Base-by-base conservation (phyloP, 2,888 invertebrate species). In the Lordiphosa fenestrarum region DNA sequence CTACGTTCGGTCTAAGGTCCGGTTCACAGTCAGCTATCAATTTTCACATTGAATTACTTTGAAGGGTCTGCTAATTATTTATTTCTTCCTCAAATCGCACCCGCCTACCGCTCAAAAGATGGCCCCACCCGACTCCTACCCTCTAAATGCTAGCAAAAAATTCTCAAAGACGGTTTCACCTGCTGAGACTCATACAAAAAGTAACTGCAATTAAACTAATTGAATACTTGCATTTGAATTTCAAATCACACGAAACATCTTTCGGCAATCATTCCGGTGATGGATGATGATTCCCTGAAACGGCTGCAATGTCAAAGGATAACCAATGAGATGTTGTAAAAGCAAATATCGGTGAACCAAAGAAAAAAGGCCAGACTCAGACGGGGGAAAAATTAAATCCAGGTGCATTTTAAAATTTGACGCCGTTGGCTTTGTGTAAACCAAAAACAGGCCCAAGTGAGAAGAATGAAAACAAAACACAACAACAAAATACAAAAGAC, bases 331-430 rank as follows among this genome's bases (percentile, higher is more conserved):
- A 51, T 39, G 63, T 56, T 39, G 25, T 70, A 73, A 62, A 59
- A 73, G 67, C 67, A 84, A 81, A 84, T 82, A 82, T 82, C 75
- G 64, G 51, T 13, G 21, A 10, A 48, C 21, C 47, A 53, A 37
- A 53, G 57, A 60, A 64, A 59, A 62, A 57, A 56, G n/a, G 66
- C 51, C 53, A 63, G 68, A 66, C 77, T 78, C 76, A 66, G 66
- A 55, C 56, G 49, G 25, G 25, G 25, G 39, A 53, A 66, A 60
- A 59, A 69, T 62, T 69, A 68, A 78, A 70, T 83, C 82, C 85
- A 85, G 85, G 82, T 83, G 85, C 83, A 85, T 84, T 82, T 73
- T 71, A 78, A 77, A 83, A 85, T 83, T 83, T 81, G 84, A 83
- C 84, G 85, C 83, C 84, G 81, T 53, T 69, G 82, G 78, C 75